phyloP scores from a whole-genome alignment of 2,113 vertebrate species.

The Sinocyclocheilus maitianheensis region DNA sequence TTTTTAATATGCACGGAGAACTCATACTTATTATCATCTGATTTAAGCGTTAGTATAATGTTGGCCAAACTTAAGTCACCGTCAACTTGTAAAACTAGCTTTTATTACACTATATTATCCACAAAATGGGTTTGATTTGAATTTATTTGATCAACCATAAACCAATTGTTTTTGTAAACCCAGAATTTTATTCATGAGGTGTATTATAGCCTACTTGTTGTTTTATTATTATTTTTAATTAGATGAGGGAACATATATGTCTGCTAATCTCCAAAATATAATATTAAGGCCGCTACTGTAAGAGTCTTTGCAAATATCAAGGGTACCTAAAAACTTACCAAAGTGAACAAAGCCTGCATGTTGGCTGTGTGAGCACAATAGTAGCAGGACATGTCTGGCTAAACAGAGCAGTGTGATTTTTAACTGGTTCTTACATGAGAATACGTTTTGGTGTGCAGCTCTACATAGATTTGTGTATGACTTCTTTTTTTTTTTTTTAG shows the following conservation, averaged over 20 bases:
- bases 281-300: not conserved
- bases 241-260: no score
- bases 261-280: conserved; percentile 44
- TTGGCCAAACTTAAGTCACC: not conserved
- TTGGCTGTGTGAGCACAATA: conserved; percentile 11
- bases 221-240: conserved; percentile 80
- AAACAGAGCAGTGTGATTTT: conserved; percentile 53
- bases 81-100: not conserved
- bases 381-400: conserved; percentile 54
- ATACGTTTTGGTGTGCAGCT: not conserved
- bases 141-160: not conserved
- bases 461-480: not conserved
- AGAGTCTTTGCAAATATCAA: conserved; percentile 19
- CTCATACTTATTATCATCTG: not conserved
- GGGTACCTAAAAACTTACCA: not conserved
- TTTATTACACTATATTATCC: conserved; percentile 10
- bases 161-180: not conserved
- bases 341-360: conserved; percentile 26
- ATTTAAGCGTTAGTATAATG: not conserved
- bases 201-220: conserved; percentile 47
- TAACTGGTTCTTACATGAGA: not conserved
- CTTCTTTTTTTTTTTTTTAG: not conserved
- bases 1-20: not conserved
- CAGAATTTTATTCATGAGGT: conserved; percentile 58
- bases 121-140: not conserved